Percentiles rank a stretch among this genome's conserved stretches.
These are phyloP conservation scores for Tamandua tetradactyla DNA, from an alignment of 2,797 vertebrate genomes.

Conservation along the genomic window DNA sequence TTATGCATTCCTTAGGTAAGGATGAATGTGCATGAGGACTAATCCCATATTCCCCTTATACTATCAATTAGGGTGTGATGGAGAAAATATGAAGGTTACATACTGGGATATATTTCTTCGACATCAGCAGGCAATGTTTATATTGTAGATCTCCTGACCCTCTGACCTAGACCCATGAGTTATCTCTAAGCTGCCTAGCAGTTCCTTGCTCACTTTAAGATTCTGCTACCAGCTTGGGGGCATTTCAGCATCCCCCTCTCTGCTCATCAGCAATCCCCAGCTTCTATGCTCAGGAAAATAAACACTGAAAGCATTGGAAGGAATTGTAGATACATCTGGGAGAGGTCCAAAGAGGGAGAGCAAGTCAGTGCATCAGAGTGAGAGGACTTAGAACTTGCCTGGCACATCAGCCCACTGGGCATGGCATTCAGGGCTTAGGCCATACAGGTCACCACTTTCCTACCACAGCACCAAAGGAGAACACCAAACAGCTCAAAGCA, in stretches of 20 bases:
- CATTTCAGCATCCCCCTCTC: neutral
- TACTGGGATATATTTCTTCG: neutral
- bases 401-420: neutral
- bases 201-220: constrained; percentile 1
- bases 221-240: constrained; percentile 12
- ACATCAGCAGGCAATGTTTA: neutral
- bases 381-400: constrained; percentile 8
- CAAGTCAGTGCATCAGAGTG: neutral
- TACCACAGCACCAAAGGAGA: neutral
- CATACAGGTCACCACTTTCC: neutral
- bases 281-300: neutral
- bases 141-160: neutral
- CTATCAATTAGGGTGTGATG: neutral
- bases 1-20: neutral
- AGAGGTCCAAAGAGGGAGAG: neutral
- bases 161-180: neutral
- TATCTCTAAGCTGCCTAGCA: neutral
- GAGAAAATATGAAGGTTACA: constrained; percentile 15
- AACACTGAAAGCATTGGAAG: neutral
- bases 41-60: neutral
- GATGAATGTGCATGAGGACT: neutral
- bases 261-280: neutral
- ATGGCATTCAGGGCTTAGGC: neutral
- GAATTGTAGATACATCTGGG: neutral
- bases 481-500: constrained; percentile 6